phyloP scores from a whole-genome alignment of 2,888 invertebrate species.

The Lycaena phlaeas region DNA sequence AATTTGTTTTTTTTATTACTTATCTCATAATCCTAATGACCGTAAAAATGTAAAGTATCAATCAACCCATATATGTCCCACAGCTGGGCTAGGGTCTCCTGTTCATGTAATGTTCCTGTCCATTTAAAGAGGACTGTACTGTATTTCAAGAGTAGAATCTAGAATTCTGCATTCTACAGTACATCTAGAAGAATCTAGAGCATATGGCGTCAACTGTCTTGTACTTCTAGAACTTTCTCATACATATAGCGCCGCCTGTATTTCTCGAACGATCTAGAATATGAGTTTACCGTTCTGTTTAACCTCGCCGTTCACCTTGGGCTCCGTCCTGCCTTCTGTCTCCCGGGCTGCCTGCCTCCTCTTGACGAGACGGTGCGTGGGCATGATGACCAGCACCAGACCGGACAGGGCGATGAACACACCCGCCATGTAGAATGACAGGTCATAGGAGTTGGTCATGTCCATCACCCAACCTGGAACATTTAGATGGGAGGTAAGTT shows the following conservation, averaged over 20 bases:
- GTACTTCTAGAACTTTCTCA: not conserved
- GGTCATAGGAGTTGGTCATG: constrained; percentile 81
- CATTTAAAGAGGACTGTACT: too few relatives aligned
- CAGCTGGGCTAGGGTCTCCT: too few relatives aligned
- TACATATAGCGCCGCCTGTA: not conserved
- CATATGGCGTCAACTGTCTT: too few relatives aligned
- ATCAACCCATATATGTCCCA: too few relatives aligned
- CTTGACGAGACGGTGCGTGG: constrained; percentile 23
- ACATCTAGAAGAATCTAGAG: too few relatives aligned
- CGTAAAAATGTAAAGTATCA: too few relatives aligned
- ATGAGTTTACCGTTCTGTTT: constrained; percentile 16
- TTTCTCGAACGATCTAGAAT: not conserved
- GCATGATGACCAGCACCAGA: constrained; percentile 63
- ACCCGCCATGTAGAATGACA: constrained; percentile 87
- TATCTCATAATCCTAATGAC: too few relatives aligned
- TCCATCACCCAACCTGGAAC: constrained; percentile 86
- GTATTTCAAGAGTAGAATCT: too few relatives aligned
- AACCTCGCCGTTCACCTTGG: constrained; percentile 23
- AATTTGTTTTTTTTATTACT: too few relatives aligned
- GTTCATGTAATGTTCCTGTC: too few relatives aligned
- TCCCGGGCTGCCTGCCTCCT: constrained; percentile 37
- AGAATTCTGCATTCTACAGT: too few relatives aligned
- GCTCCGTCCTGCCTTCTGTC: constrained; percentile 29
- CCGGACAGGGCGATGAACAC: constrained; percentile 85
- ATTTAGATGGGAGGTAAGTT: not conserved